A percentile compares a stretch with the other conserved stretches of the same genome.
Conservation (phyloP, 2,888 invertebrate species). For the Cordilura impudica region DNA sequence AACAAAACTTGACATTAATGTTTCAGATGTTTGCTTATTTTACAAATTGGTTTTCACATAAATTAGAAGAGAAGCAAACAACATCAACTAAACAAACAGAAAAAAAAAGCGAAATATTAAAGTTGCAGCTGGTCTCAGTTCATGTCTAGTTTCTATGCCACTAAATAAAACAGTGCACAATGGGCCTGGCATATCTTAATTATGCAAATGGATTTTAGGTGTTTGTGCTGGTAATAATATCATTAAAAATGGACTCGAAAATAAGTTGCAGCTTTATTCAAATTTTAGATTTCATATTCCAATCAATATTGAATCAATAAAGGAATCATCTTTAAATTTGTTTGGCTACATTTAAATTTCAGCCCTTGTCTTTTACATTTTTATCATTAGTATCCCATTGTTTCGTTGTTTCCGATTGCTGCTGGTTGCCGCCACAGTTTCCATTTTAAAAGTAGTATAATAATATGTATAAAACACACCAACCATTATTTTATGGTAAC, state of each 20-base stretch:
- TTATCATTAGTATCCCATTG: background rate
- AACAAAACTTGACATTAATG: conserved; percentile 38
- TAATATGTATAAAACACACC: background rate
- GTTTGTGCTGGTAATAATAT: no score
- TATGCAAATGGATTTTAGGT: no score
- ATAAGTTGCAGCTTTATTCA: no score
- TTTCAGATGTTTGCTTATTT: conserved; percentile 43
- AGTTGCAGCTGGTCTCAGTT: conserved; percentile 52
- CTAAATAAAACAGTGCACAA: background rate
- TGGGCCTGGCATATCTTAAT: no score
- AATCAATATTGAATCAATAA: no score
- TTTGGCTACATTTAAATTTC: no score
- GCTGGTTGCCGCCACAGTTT: background rate
- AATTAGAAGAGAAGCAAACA: conserved; percentile 46
- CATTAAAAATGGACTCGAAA: no score
- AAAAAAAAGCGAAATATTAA: conserved; percentile 20
- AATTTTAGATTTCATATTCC: no score
- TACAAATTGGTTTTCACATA: conserved; percentile 59
- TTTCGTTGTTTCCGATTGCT: background rate
- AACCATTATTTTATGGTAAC: conserved; percentile 57
- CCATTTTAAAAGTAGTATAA: background rate
- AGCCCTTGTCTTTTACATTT: no score
- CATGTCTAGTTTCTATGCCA: background rate
- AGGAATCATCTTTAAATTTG: no score
- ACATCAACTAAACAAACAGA: background rate